Evolutionary conservation across 1,140 invertebrate genomes (phyloP), one percentile per base, ranked within the genome.

Genomic region (Acromyrmex heyeri): DNA sequence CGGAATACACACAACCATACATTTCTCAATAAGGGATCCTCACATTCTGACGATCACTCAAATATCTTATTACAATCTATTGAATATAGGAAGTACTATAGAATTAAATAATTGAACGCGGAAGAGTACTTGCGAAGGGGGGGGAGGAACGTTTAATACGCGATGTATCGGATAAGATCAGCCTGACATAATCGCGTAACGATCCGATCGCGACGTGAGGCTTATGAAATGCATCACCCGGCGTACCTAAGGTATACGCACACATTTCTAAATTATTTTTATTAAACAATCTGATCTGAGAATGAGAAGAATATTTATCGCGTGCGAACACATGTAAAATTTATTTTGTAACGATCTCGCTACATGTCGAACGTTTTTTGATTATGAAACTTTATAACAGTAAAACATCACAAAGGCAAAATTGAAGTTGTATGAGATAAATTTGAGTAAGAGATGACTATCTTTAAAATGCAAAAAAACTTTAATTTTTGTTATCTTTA

Each of bases 81-180:
- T 73, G 53, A 61, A 61, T 5, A 34, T 83, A 27, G 55, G 67
- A 83, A 73, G 69, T 73, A 38, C 24, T 24, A 24, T 24, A 24
- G 24, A 24, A 83, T 83, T 83, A 83, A 73, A 83, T 73, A 48
- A 44, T 14, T 73, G 67, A 82, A 83, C 18, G 38, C 79, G 67
- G 55, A 24, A 30, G 81, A 55, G 24, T n/a, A 5, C 30, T 34
- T 34, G 30, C 30, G 30, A 3, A 6, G 30, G 4, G 3, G 5
- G 30, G 0, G 27, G 27, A 1, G 1, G 30, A 34, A 83, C 53
- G 50, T 82, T 82, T 82, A 82, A 70, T 38, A 6, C 14, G 34
- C 77, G 65, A 77, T 77, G 48, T 12, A 14, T 44, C 38, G 38
- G 69, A 83, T 83, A 83, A 73, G 24, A 83, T 50, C 55, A 38